A percentile compares a stretch with the other conserved stretches of the same genome.
phyloP scores from a whole-genome alignment of 2,888 invertebrate species.

The Agrotis segetum region DNA sequence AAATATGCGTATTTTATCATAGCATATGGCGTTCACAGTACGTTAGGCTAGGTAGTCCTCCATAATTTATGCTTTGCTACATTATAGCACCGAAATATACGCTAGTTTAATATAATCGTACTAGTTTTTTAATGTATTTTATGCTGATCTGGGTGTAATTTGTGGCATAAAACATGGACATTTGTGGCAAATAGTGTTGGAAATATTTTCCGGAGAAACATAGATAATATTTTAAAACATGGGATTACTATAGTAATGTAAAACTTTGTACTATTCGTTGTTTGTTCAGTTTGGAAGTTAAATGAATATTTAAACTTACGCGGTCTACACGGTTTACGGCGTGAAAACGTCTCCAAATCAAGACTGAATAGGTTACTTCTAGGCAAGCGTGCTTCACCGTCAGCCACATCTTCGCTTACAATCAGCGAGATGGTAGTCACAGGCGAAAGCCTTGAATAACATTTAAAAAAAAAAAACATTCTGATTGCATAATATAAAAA shows the following conservation, averaged over 20 bases:
- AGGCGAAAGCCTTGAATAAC: too few species aligned
- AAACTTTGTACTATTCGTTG: not conserved
- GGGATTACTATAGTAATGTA: not conserved
- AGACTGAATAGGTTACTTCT: too few species aligned
- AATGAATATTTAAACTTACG: too few species aligned
- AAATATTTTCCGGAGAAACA: not conserved
- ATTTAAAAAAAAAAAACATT: not conserved
- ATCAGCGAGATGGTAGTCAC: too few species aligned
- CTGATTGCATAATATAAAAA: not conserved
- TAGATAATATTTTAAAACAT: not conserved
- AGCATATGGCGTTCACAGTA: constrained; percentile 44
- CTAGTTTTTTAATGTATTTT: constrained; percentile 29
- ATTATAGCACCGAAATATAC: constrained; percentile 23
- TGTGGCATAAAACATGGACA: not conserved
- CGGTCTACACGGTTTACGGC: not conserved
- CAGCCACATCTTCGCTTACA: too few species aligned
- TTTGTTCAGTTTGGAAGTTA: not conserved
- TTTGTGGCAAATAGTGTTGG: not conserved
- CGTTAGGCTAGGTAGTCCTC: constrained; percentile 32
- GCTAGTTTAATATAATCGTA: constrained; percentile 27
- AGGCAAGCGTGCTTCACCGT: too few species aligned
- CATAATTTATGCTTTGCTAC: constrained; percentile 45
- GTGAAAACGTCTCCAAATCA: too few species aligned
- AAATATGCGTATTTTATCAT: constrained; percentile 25
- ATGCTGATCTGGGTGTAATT: constrained; percentile 14